Percentiles rank a stretch among this genome's conserved stretches.
phyloP scores from a whole-genome alignment of 2,888 invertebrate species.

The Willowsia nigromaculata region DNA sequence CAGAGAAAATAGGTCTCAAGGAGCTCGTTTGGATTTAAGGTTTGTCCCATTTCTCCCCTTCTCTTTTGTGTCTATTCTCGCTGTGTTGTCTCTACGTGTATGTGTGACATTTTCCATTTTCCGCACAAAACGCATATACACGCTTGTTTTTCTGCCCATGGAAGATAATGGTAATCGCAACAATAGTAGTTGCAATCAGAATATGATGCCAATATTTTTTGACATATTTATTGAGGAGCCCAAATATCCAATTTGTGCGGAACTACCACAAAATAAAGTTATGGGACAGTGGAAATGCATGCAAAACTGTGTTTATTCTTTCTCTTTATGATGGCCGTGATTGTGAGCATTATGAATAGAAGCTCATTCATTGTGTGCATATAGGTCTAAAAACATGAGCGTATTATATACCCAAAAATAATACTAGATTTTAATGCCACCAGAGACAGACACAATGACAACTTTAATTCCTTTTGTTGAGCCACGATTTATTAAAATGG shows the following conservation, averaged over 20 bases:
- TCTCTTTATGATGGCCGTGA: not conserved
- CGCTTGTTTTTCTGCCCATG: too few species aligned
- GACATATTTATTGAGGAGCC: not conserved
- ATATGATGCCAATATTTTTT: not conserved
- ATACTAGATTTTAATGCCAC: not conserved
- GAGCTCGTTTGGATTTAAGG: slow-evolving; percentile 12
- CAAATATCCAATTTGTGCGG: not conserved
- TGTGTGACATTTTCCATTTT: not conserved
- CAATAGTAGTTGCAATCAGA: not conserved
- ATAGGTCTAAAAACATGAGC: too few species aligned
- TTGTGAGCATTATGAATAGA: not conserved
- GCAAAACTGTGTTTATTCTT: not conserved
- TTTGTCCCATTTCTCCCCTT: slow-evolving; percentile 2
- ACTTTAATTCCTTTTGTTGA: slow-evolving; percentile 6
- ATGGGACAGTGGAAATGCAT: not conserved
- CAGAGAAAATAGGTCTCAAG: slow-evolving; percentile 47
- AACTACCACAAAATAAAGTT: not conserved
- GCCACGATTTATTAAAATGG: not conserved
- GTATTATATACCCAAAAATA: too few species aligned
- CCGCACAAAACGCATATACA: not conserved
- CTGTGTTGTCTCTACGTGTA: not conserved
- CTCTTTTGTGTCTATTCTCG: not conserved
- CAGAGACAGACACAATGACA: not conserved
- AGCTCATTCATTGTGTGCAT: too few species aligned
- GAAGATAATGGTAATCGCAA: not conserved